Base-by-base conservation (phyloP, 2,888 invertebrate genomes). In the Meiosimyza platycephala region DNA sequence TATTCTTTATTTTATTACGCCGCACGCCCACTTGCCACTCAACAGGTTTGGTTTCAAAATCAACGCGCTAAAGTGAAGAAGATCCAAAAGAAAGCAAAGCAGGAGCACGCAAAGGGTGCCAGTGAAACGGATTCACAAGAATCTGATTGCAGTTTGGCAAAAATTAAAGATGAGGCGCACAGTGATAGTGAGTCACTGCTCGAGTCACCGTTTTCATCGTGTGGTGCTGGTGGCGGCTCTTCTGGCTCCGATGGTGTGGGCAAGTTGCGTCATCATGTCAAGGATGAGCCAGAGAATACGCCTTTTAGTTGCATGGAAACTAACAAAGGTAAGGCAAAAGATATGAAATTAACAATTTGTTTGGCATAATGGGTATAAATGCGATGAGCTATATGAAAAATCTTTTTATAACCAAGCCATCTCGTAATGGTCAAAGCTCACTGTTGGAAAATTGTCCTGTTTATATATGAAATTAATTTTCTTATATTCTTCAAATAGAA, bases 1-100 rank as follows among this genome's bases (percentile, higher is more conserved):
- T 64, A 33, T n/a, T 70, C 66, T 57, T 67, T 65, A 72, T 68
- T 72, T 60, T 40, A 28, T 28, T 64, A 73, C 47, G n/a, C 28
- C 57, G 0, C 6, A 13, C 52, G 12, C 15, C 6, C 28, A 28
- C 64, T 57, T 64, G 9, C 18, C 65, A 60, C 50, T 74, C 73
- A 72, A 70, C 74, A 90, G 91, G 91, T 91, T 74, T 91, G 91
- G 91, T 91, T 91, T 84, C 91, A 91, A 87, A 91, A 91, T 83
- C 91, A 91, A 81, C 88, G 91, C 52, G 91, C 91, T 16, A 91
- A 91, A 86, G 90, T 91, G 85, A 91, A 91, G 85, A 91, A 91
- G 81, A 91, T 91, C 77, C 91, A 91, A 81, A 91, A 91, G 87
- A 91, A 91, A 80, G 90, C 90, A 9, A 88, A 90, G 75, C 88